Evolutionary conservation across 1,140 invertebrate species (phyloP), one percentile per base, ranked within the genome.

Genomic region (Seison nebaliae): DNA sequence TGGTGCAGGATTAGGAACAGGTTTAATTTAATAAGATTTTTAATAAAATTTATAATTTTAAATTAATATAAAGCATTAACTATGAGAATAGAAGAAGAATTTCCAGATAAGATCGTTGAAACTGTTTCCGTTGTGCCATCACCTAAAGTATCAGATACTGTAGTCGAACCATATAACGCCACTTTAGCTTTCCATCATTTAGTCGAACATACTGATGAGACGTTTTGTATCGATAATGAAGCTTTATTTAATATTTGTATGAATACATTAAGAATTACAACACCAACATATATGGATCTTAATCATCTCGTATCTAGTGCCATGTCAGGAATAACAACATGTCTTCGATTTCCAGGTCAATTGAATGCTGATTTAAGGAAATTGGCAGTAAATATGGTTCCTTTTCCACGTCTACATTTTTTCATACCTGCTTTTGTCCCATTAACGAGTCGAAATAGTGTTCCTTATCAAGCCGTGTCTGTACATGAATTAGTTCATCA

Each of bases 1-100:
- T 43, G 79, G 79, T 5, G 77, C 76, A 18, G 78, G 78, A 8
- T 67, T 81, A 62, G 77, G 77, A 22, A 79, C 76, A n/a, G n/a
- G n/a, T n/a, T n/a, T n/a, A n/a, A n/a, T n/a, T n/a, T n/a, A n/a
- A n/a, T 0, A 58, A 80, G n/a, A 60, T 81, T 14, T 55, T 62
- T 24, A 53, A 51, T 29, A 57, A 57, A 38, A 49, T 62, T 20
- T n/a, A n/a, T n/a, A n/a, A n/a, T n/a, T n/a, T n/a, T n/a, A n/a
- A n/a, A n/a, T n/a, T n/a, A n/a, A n/a, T n/a, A n/a, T n/a, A n/a
- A n/a, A n/a, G n/a, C n/a, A n/a, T n/a, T n/a, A n/a, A n/a, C n/a
- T n/a, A n/a, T n/a, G n/a, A n/a, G n/a, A n/a, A 49, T 62, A 17
- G 43, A 53, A n/a, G 60, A 64, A 44, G 53, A 62, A 41, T 60